Evolutionary conservation across 1,140 invertebrate species (phyloP).

Genomic region (Meloidogyne hapla): DNA sequence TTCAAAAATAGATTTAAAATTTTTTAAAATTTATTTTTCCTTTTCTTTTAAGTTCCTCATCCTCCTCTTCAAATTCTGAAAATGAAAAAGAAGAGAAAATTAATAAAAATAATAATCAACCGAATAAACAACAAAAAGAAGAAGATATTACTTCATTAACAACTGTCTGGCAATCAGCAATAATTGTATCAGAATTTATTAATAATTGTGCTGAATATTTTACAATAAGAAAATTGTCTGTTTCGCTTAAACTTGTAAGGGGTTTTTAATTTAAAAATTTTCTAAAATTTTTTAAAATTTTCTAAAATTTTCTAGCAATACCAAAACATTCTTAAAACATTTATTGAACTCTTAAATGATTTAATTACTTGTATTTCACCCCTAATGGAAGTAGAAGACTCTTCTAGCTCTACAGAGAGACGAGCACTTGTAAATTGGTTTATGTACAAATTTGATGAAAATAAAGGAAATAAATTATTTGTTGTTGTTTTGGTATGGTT

Average conservation of each 20-base stretch:
- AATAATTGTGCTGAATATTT: neutral
- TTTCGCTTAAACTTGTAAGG: conserved; percentile 26
- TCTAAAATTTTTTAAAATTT: neutral
- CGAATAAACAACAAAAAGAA: neutral
- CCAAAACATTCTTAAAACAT: conserved; percentile 27
- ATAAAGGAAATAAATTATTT: neutral
- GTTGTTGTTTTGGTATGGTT: neutral
- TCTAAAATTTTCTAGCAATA: conserved; percentile 21
- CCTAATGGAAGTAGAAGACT: neutral
- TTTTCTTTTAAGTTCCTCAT: neutral
- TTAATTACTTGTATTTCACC: conserved; percentile 8
- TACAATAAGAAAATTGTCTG: conserved; percentile 7
- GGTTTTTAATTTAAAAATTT: neutral
- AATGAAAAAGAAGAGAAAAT: neutral
- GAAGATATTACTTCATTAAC: neutral
- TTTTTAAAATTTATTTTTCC: neutral
- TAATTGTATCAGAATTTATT: conserved; percentile 21
- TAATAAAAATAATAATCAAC: no score
- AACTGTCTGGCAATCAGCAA: neutral
- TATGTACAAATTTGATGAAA: conserved; percentile 1
- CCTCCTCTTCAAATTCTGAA: neutral
- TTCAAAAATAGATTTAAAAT: no score
- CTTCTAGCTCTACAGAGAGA: neutral
- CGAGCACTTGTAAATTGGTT: neutral
- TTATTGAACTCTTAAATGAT: conserved; percentile 25